Evolutionary conservation across 1,140 invertebrate genomes (phyloP), one percentile per base, ranked within the genome.

Genomic region (Sinonovacula constricta): DNA sequence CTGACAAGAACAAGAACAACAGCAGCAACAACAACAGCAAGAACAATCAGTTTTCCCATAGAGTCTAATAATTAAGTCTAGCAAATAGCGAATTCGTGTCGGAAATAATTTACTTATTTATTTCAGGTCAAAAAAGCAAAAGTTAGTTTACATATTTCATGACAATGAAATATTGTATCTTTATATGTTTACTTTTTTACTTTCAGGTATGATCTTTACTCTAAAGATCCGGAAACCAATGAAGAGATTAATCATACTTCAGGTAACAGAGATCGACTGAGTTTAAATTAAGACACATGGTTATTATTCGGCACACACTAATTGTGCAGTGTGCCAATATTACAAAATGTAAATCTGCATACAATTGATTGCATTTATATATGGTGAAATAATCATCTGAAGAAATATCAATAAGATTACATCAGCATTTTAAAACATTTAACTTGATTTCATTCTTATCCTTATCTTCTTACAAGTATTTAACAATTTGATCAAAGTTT

Each of bases 141-240:
- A n/a, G n/a, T n/a, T n/a, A n/a, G n/a, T n/a, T n/a, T n/a, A n/a
- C n/a, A n/a, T n/a, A n/a, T n/a, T n/a, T n/a, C n/a, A n/a, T n/a
- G n/a, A n/a, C n/a, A n/a, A n/a, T n/a, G n/a, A n/a, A n/a, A n/a
- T n/a, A n/a, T 60, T 4, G 15, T 60, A 28, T 18, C 22, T 60
- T 18, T 22, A 60, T n/a, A 22, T 18, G 15, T 22, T 4, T 26
- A 24, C 3, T n/a, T 24, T 60, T 26, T 33, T 18, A 33, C 30
- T 72, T 72, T 10, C 39, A 72, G 69, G 3, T 57, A 72, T 62
- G 69, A 72, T 62, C 53, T 72, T n/a, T 72, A 62, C 22, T 45
- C 56, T 14, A 28, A 15, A 10, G 49, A 62, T 39, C n/a, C n/a
- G n/a, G 56, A n/a, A 7, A 34, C 28, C 24, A 22, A 62, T 1